phyloP scores from a whole-genome alignment of 2,888 invertebrate species.

The Conchocele bisecta region DNA sequence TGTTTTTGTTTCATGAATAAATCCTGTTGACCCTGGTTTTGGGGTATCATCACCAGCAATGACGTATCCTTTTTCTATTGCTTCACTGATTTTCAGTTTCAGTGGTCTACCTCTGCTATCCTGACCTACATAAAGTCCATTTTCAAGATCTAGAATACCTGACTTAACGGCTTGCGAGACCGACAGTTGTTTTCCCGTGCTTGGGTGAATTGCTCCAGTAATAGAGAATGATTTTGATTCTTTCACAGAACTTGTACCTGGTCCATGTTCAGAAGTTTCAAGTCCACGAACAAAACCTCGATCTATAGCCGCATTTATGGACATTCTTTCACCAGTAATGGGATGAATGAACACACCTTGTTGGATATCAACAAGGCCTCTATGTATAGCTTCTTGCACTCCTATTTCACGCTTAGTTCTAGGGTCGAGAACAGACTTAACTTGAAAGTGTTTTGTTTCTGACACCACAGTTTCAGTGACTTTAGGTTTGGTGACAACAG shows the following conservation, averaged over 20 bases:
- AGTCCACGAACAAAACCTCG: constrained; percentile 90
- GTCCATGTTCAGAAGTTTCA: constrained; percentile 92
- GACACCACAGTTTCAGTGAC: constrained; percentile 72
- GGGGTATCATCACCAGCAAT: constrained; percentile 90
- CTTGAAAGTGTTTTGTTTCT: constrained; percentile 74
- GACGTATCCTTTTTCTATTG: constrained; percentile 91
- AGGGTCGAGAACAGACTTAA: constrained; percentile 81
- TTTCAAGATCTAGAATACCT: constrained; percentile 87
- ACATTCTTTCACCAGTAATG: constrained; percentile 89
- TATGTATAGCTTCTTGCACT: constrained; percentile 89
- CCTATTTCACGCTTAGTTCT: constrained; percentile 81
- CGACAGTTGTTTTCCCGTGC: constrained; percentile 92
- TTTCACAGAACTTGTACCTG: constrained; percentile 85
- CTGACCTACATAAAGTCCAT: constrained; percentile 85
- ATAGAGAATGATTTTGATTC: constrained; percentile 90
- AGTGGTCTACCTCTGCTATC: constrained; percentile 85
- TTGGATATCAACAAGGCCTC: constrained; percentile 93
- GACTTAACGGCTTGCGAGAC: constrained; percentile 87
- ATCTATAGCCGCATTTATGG: constrained; percentile 91
- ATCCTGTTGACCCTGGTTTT: constrained; percentile 94
- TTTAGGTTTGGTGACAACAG: constrained; percentile 73
- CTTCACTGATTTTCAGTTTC: constrained; percentile 91
- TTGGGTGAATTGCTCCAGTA: constrained; percentile 93
- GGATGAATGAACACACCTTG: constrained; percentile 86
- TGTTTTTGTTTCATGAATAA: constrained; percentile 76